phyloP scores from a whole-genome alignment of 2,113 vertebrate species.

The Oncorhynchus nerka region DNA sequence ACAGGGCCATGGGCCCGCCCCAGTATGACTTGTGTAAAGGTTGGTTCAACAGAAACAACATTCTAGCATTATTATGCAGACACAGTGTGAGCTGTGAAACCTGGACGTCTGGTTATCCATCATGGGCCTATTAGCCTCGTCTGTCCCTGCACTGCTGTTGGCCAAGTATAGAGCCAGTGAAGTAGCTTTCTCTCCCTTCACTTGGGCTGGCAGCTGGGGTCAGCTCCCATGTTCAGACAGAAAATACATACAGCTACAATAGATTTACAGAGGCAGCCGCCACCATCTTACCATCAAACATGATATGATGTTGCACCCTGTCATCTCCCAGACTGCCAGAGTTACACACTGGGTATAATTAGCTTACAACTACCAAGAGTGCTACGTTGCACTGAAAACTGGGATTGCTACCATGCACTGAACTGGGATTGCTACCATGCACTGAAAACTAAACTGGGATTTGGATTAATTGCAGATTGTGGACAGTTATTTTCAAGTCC shows the following conservation, averaged over 20 bases:
- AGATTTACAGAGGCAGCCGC: too few species aligned
- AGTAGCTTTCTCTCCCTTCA: slow-evolving; percentile 38
- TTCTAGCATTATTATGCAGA: not conserved
- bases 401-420: not conserved
- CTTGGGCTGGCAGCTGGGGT: slow-evolving; percentile 51
- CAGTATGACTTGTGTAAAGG: not conserved
- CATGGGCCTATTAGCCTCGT: slow-evolving; percentile 20
- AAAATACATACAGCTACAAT: not conserved
- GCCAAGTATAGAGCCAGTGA: slow-evolving; percentile 3
- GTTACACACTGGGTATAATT: slow-evolving; percentile 61
- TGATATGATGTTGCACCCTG: too few species aligned
- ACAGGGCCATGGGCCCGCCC: too few species aligned
- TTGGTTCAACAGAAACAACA: not conserved
- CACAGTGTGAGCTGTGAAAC: not conserved
- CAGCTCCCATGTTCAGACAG: slow-evolving; percentile 18
- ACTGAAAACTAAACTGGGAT: slow-evolving; percentile 21
- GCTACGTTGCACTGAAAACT: too few species aligned
- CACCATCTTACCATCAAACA: too few species aligned
- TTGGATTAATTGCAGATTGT: slow-evolving; percentile 48
- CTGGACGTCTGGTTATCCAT: slow-evolving; percentile 21
- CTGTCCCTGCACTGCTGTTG: slow-evolving; percentile 4
- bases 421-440: slow-evolving; percentile 21
- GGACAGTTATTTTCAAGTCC: slow-evolving; percentile 48
- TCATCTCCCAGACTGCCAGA: slow-evolving; percentile 44
- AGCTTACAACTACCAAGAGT: slow-evolving; percentile 38